Base-by-base conservation (phyloP, 2,113 vertebrate species). In the Platysternon megacephalum region DNA sequence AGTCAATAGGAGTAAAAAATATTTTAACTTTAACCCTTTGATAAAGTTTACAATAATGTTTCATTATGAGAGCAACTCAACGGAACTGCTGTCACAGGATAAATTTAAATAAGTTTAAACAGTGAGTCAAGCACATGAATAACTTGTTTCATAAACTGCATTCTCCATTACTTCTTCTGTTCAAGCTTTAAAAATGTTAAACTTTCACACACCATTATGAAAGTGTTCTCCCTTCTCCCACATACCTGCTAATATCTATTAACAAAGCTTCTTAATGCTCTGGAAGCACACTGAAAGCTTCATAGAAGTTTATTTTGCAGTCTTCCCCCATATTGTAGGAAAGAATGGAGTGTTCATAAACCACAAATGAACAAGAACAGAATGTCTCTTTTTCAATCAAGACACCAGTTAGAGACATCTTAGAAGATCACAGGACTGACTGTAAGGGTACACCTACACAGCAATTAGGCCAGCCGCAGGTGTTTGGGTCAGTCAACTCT, bases 21-120 rank as follows among this genome's bases (percentile, higher is more conserved):
- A 65, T 5, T 48, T 86, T 58, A 81, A 5, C 49, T 82, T 78
- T 9, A 76, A 13, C 32, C 22, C 35, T 90, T n/a, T 26, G 21
- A 39, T 42, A 74, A 74, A 74, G 68, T 74, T 74, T 76, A 44
- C 72, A 76, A 44, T 24, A 26, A 56, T 19, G 32, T 68, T 68
- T 68, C 35, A 68, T 68, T n/a, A 19, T n/a, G 16, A 68, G 21
- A 92, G 44, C 8, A 11, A 0, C 0, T 29, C 48, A 74, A 42
- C 19, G 8, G 39, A 44, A 42, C 39, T 76, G 72, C 39, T 42
- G 39, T 42, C n/a, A 42, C 19, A 24, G 5, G 52, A 53, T 53
- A 53, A 22, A 3, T 26, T 35, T 35, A 35, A 35, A 68, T 32
- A 26, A 44, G 39, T 46, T 78, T 46, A 46, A 78, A 78, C 19